These are phyloP conservation scores for Hyperoodon ampullatus DNA, from an alignment of 2,113 vertebrate species.

Conservation along the genomic window DNA sequence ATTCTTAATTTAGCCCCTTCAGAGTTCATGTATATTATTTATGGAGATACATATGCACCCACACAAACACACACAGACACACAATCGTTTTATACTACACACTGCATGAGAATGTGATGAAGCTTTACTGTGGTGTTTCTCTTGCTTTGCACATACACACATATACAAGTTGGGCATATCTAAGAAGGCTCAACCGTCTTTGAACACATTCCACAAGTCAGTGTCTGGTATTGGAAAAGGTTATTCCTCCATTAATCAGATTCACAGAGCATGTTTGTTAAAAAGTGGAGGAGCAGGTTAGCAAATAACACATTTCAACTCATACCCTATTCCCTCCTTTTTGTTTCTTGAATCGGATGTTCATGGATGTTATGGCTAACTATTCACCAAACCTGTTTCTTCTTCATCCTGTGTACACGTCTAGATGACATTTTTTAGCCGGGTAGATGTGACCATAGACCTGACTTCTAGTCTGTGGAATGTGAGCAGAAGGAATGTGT, in stretches of 20 bases:
- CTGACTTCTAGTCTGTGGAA: not conserved
- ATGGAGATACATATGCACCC: not conserved
- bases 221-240: not conserved
- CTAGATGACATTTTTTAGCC: not conserved
- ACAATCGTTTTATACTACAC: not conserved
- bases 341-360: slow-evolving; percentile 1
- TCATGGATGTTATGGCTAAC: not conserved
- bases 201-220: not conserved
- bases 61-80: not conserved
- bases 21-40: not conserved
- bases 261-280: not conserved
- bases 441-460: too few relatives aligned
- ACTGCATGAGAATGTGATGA: not conserved
- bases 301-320: not conserved
- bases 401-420: not conserved
- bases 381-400: not conserved
- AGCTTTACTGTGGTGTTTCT: not conserved
- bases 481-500: not conserved
- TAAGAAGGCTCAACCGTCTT: not conserved
- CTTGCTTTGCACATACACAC: not conserved
- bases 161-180: not conserved
- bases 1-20: too few relatives aligned
- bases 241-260: not conserved
- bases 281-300: not conserved
- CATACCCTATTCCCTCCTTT: not conserved